Conservation (phyloP, 2,113 vertebrate species). For the Columba janthina region DNA sequence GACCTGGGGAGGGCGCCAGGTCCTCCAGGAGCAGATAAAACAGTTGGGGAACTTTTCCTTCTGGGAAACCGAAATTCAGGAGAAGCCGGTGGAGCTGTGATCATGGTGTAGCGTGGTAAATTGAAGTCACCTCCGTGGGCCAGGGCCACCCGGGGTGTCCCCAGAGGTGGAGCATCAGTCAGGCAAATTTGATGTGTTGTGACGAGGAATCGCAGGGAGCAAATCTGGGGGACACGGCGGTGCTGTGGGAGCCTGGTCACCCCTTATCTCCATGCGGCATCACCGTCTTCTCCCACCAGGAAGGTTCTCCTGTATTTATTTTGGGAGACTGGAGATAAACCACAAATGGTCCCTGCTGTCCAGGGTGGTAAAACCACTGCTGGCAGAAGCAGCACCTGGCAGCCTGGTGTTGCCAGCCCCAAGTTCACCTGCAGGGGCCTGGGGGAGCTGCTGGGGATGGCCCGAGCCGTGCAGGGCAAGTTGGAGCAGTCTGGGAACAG, state of each 20-base stretch:
- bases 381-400: background rate
- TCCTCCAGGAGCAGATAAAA: background rate
- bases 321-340: background rate
- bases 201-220: background rate
- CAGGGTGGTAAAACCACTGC: background rate
- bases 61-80: background rate
- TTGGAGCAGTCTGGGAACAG: background rate
- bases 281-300: background rate
- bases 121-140: background rate
- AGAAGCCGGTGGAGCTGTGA: background rate
- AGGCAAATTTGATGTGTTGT: accelerated
- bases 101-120: accelerated
- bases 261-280: background rate
- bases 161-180: background rate
- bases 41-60: background rate
- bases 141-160: accelerated
- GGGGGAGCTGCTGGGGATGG: background rate
- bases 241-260: background rate
- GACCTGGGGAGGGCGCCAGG: background rate
- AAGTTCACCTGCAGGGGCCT: background rate
- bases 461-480: background rate
- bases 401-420: background rate
- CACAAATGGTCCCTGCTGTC: background rate
- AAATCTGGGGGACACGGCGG: background rate
- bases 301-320: background rate